Percentiles rank a stretch among this genome's conserved stretches.
Conservation (phyloP, 2,797 vertebrate genomes). For the Craterocephalus amniculus region DNA sequence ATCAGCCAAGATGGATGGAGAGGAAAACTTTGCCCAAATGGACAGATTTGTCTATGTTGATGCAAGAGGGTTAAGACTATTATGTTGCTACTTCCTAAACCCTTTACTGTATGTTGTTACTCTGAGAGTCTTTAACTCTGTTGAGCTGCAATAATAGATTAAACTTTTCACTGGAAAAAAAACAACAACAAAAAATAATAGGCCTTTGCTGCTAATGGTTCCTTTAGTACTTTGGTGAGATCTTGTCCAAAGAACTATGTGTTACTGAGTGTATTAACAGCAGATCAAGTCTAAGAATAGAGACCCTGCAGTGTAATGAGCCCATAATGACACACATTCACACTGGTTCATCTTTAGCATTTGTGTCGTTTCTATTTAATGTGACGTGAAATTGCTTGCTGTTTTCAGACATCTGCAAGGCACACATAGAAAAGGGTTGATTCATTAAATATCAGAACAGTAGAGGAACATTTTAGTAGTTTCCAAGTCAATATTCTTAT, state of each 20-base stretch:
- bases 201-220: slow-evolving; percentile 29
- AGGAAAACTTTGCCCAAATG: no score
- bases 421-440: neutral
- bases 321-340: slow-evolving; percentile 4
- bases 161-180: slow-evolving; percentile 10
- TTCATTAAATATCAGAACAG: neutral
- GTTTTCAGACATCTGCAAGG: neutral
- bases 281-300: slow-evolving; percentile 13
- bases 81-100: no score
- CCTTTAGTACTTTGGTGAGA: slow-evolving; percentile 14
- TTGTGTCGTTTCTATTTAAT: neutral
- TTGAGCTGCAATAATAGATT: slow-evolving; percentile 12
- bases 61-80: no score
- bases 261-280: slow-evolving; percentile 19
- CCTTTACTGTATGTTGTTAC: no score
- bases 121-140: neutral
- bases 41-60: no score
- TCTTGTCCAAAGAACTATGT: slow-evolving; percentile 16
- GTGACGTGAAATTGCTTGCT: neutral
- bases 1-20: no score
- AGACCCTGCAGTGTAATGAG: slow-evolving; percentile 3
- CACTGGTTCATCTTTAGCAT: no score
- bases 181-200: slow-evolving; percentile 3
- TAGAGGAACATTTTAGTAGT: no score
- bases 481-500: no score